Conservation (phyloP, 1,140 invertebrate species). For the Daktulosphaira vitifoliae region DNA sequence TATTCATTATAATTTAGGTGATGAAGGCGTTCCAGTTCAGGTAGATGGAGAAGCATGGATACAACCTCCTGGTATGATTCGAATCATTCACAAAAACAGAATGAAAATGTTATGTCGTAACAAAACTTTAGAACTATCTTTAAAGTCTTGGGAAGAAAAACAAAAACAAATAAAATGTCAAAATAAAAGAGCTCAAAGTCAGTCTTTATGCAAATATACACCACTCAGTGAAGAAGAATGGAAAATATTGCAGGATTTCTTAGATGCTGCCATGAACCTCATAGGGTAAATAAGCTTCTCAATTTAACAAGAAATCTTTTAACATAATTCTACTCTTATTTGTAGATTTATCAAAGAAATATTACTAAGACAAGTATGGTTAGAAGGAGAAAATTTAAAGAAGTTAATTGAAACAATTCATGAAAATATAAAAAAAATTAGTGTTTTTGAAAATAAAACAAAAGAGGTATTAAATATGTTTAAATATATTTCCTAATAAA, state of each 20-base stretch:
- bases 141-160: constrained; percentile 90
- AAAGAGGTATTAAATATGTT: constrained; percentile 3
- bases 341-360: constrained; percentile 21
- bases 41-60: constrained; percentile 97
- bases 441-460: constrained; percentile 2
- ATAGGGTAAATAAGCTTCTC: constrained; percentile 51
- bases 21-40: constrained; percentile 81
- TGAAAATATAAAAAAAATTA: constrained; percentile 27
- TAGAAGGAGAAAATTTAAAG: constrained; percentile 22
- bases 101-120: constrained; percentile 92
- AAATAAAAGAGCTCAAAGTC: constrained; percentile 39
- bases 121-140: constrained; percentile 74
- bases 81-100: constrained; percentile 92
- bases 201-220: constrained; percentile 38
- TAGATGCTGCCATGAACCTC: constrained; percentile 69
- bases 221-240: constrained; percentile 62
- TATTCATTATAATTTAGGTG: constrained; percentile 44
- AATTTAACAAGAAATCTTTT: no score
- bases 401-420: constrained; percentile 8
- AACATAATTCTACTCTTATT: background rate
- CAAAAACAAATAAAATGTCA: constrained; percentile 54
- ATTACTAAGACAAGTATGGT: constrained; percentile 11
- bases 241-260: constrained; percentile 63
- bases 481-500: no score
- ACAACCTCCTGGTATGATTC: constrained; percentile 91